A percentile compares a stretch with the other conserved stretches of the same genome.
phyloP scores from a whole-genome alignment of 92 coral and sea anemone species.

The Plumapathes pennacea region DNA sequence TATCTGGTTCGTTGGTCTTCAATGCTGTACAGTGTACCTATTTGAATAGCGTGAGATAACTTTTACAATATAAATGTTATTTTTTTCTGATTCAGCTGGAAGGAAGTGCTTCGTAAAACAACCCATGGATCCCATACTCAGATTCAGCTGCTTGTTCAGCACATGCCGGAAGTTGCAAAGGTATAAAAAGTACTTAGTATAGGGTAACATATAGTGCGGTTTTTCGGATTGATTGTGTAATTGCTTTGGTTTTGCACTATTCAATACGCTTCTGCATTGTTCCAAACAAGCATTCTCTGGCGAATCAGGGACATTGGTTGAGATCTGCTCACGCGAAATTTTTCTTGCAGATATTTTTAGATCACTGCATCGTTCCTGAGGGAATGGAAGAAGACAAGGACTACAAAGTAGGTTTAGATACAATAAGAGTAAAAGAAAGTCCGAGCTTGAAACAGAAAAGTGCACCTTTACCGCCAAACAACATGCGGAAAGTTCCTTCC shows the following conservation, averaged over 20 bases:
- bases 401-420: slow-evolving; percentile 64
- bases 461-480: too few species aligned
- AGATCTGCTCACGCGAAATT: neutral
- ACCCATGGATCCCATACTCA: slow-evolving; percentile 84
- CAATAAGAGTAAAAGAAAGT: too few species aligned
- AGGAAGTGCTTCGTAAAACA: slow-evolving; percentile 81
- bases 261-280: neutral
- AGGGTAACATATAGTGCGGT: too few species aligned
- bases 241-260: neutral
- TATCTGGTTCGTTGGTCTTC: too few species aligned
- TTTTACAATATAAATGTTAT: neutral
- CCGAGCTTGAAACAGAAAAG: too few species aligned
- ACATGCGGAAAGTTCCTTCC: too few species aligned
- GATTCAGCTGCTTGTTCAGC: slow-evolving; percentile 80
- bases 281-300: neutral
- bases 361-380: slow-evolving; percentile 68
- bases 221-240: neutral
- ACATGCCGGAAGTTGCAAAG: slow-evolving; percentile 94
- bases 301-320: neutral
- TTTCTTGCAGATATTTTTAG: slow-evolving; percentile 62
- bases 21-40: too few species aligned
- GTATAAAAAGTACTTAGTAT: slow-evolving; percentile 8
- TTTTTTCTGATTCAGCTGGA: slow-evolving; percentile 62
- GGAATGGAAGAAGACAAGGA: slow-evolving; percentile 76
- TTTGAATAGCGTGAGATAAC: too few species aligned